Conservation (phyloP, 2,888 invertebrate species). For the Lordiphosa fenestrarum region DNA sequence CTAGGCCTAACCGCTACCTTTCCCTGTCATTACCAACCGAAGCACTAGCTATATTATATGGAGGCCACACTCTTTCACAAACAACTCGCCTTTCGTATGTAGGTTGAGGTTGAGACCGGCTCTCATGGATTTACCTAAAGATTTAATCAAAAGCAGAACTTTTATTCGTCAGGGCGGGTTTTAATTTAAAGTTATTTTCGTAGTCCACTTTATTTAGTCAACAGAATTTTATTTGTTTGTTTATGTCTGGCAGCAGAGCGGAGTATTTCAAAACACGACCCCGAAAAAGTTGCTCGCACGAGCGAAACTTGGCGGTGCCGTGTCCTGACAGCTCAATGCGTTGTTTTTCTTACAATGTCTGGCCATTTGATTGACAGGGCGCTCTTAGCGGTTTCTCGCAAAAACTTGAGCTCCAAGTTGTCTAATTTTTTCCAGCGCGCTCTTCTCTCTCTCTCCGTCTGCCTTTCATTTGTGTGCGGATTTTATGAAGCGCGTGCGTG, state of each 20-base stretch:
- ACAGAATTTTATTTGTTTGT: background rate
- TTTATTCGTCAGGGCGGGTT: constrained; percentile 8
- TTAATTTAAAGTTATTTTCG: too few relatives aligned
- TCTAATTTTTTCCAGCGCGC: background rate
- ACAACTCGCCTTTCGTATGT: too few relatives aligned
- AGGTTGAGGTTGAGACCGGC: too few relatives aligned
- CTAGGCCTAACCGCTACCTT: too few relatives aligned
- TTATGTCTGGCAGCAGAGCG: background rate
- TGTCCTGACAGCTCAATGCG: constrained; percentile 4
- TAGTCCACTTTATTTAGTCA: too few relatives aligned
- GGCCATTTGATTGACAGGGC: constrained; percentile 53
- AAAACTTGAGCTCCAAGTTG: background rate
- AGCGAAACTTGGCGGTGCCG: constrained; percentile 1
- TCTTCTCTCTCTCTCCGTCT: constrained; percentile 12
- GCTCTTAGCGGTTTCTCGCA: constrained; percentile 49
- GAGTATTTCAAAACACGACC: background rate
- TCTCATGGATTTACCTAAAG: too few relatives aligned
- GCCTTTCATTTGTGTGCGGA: constrained; percentile 11
- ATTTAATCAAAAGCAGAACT: too few relatives aligned
- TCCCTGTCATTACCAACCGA: too few relatives aligned
- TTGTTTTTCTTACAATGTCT: constrained; percentile 34
- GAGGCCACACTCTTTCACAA: too few relatives aligned
- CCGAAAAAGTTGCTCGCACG: background rate
- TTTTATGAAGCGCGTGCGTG: constrained; percentile 9
- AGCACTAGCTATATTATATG: too few relatives aligned